Conservation (phyloP, 2,888 invertebrate species). For the Desoria tigrina region DNA sequence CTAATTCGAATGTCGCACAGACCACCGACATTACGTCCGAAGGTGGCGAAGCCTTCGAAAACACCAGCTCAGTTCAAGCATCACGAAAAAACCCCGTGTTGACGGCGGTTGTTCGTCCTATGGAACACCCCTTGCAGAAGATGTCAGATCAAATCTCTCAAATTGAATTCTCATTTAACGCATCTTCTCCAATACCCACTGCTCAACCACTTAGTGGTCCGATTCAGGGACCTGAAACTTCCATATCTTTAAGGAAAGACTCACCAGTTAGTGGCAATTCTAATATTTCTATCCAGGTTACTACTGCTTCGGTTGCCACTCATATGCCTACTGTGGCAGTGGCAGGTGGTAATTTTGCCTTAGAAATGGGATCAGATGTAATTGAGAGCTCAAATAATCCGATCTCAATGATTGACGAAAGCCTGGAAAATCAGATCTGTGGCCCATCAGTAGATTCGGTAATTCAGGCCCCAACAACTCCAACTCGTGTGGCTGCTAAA, state of each 20-base stretch:
- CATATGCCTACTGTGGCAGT: too few relatives aligned
- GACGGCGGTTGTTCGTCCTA: constrained; percentile 49
- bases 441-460: too few relatives aligned
- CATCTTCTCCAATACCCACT: neutral
- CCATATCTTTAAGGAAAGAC: neutral
- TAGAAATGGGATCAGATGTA: too few relatives aligned
- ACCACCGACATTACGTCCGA: neutral
- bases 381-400: too few relatives aligned
- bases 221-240: neutral
- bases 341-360: too few relatives aligned
- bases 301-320: too few relatives aligned
- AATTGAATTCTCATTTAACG: constrained; percentile 33
- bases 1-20: neutral
- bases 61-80: neutral
- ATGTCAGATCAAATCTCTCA: constrained; percentile 49
- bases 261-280: neutral
- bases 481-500: neutral
- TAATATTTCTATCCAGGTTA: too few relatives aligned
- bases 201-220: neutral
- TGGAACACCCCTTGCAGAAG: constrained; percentile 51
- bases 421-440: too few relatives aligned
- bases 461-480: neutral
- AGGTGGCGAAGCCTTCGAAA: neutral
- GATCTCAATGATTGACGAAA: too few relatives aligned
- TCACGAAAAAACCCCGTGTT: constrained; percentile 12